Evolutionary conservation across 35 echinoderm and acorn worm species (phyloP).

Genomic region (Apostichopus japonicus): DNA sequence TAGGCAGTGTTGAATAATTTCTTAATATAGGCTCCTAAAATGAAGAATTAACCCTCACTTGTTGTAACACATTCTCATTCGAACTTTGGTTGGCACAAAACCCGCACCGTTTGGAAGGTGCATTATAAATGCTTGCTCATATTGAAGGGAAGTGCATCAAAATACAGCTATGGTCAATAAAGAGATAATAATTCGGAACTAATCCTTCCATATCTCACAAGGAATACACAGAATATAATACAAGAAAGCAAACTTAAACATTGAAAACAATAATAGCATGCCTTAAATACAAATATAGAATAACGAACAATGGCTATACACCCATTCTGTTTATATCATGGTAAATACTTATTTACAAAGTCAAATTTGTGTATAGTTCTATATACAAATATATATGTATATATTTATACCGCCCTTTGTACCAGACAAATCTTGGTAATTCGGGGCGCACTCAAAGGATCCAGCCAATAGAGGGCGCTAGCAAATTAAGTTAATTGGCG

Average conservation of each 20-base stretch:
- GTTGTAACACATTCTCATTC: too few relatives aligned
- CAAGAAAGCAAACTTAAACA: neutral
- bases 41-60: too few relatives aligned
- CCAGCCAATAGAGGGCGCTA: constrained; percentile 28
- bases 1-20: too few relatives aligned
- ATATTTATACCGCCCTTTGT: neutral
- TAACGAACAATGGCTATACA: neutral
- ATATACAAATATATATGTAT: neutral
- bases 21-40: too few relatives aligned
- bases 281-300: neutral
- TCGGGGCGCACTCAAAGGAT: constrained; percentile 1
- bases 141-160: too few relatives aligned
- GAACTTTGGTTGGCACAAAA: too few relatives aligned
- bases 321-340: neutral
- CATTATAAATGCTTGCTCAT: too few relatives aligned
- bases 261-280: neutral
- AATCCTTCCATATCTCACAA: too few relatives aligned
- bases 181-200: too few relatives aligned
- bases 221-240: neutral
- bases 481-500: neutral
- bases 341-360: neutral
- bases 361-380: neutral
- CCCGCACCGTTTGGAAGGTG: too few relatives aligned
- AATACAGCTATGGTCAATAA: too few relatives aligned
- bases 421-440: neutral